These are phyloP conservation scores for Euzophera pinguis DNA, from an alignment of 2,888 invertebrate species.

Conservation along the genomic window DNA sequence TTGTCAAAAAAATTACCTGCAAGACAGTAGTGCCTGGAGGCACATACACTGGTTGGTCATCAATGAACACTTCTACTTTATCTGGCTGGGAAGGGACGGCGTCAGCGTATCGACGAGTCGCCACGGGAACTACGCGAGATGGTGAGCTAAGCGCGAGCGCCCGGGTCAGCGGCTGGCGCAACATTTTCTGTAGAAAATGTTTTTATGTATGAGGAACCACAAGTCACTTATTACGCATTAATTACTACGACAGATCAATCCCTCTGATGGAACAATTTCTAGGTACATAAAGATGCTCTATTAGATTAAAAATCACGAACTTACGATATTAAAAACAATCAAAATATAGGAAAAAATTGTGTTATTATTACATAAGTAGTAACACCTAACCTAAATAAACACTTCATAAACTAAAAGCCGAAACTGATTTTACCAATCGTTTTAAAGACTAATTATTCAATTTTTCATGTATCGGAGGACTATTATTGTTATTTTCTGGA, in stretches of 20 bases:
- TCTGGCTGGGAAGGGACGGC: slow-evolving; percentile 81
- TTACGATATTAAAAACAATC: slow-evolving; percentile 13
- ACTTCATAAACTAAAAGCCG: slow-evolving; percentile 15
- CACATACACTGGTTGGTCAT: slow-evolving; percentile 96
- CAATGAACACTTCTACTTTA: slow-evolving; percentile 96
- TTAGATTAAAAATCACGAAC: not conserved
- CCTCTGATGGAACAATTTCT: not conserved
- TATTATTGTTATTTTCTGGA: slow-evolving; percentile 36
- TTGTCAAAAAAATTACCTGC: slow-evolving; percentile 85
- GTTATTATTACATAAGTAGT: slow-evolving; percentile 76
- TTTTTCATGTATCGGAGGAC: slow-evolving; percentile 2
- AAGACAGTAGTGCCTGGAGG: slow-evolving; percentile 98
- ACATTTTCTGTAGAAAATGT: slow-evolving; percentile 79
- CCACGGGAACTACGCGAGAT: slow-evolving; percentile 59
- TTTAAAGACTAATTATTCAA: not conserved
- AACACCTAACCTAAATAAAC: slow-evolving; percentile 62
- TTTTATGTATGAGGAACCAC: slow-evolving; percentile 25
- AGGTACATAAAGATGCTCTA: not conserved
- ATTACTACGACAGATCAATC: not conserved
- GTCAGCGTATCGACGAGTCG: slow-evolving; percentile 68
- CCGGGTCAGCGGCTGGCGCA: slow-evolving; percentile 87
- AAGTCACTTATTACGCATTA: slow-evolving; percentile 21
- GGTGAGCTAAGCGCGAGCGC: slow-evolving; percentile 79
- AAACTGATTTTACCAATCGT: slow-evolving; percentile 2
- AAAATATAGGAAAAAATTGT: slow-evolving; percentile 42